Evolutionary conservation across 2,888 invertebrate genomes (phyloP).

Genomic region (Microchrysa polita): DNA sequence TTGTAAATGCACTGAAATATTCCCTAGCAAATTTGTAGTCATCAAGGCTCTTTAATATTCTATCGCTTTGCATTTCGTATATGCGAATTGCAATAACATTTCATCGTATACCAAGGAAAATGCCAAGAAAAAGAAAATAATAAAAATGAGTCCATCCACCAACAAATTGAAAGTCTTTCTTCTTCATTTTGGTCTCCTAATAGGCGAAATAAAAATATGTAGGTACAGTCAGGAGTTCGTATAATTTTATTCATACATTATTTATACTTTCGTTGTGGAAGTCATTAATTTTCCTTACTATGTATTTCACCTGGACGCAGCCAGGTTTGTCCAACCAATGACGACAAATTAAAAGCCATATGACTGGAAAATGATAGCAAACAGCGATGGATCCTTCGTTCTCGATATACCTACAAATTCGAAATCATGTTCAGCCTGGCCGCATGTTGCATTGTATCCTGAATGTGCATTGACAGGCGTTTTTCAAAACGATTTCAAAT

Average conservation of each 20-base stretch:
- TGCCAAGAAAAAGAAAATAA: neutral
- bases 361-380: too few species aligned
- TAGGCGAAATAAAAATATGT: slow-evolving; percentile 14
- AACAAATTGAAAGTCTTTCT: neutral
- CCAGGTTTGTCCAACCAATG: slow-evolving; percentile 24
- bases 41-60: slow-evolving; percentile 12
- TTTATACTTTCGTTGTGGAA: slow-evolving; percentile 43
- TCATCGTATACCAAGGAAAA: too few species aligned
- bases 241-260: slow-evolving; percentile 47
- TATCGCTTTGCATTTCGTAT: neutral
- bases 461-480: neutral
- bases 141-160: too few species aligned
- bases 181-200: slow-evolving; percentile 20
- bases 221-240: slow-evolving; percentile 31
- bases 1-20: too few species aligned
- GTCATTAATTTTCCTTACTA: slow-evolving; percentile 40
- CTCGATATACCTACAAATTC: too few species aligned
- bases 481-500: neutral
- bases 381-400: too few species aligned
- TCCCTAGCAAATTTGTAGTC: neutral
- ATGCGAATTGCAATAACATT: slow-evolving; percentile 20
- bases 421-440: too few species aligned
- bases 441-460: too few species aligned
- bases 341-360: neutral
- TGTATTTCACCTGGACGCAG: slow-evolving; percentile 21